phyloP scores from a whole-genome alignment of 2,797 vertebrate species.

The Chaetophractus vellerosus region DNA sequence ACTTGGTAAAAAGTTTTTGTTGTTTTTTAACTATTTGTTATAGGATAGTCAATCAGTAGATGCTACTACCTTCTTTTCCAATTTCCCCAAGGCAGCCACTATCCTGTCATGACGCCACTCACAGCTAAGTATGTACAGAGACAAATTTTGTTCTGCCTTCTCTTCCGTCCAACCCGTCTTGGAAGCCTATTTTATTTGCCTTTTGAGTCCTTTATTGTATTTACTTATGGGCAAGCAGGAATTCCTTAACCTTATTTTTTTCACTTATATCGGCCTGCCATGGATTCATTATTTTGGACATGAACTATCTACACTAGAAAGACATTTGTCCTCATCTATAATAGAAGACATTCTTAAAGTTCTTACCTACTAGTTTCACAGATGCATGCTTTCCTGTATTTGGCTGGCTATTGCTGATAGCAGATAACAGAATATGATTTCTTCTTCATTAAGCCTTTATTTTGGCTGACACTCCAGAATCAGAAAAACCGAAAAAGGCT shows the following conservation, averaged over 20 bases:
- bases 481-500: neutral
- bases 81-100: neutral
- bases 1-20: neutral
- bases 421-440: neutral
- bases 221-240: neutral
- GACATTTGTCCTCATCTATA: neutral
- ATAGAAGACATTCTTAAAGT: neutral
- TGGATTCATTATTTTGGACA: neutral
- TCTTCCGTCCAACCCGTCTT: neutral
- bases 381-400: neutral
- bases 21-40: neutral
- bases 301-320: neutral
- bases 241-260: neutral
- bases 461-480: neutral
- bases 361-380: neutral
- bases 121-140: neutral
- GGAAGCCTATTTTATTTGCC: neutral
- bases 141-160: neutral
- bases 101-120: neutral
- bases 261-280: neutral
- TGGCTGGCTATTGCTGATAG: neutral
- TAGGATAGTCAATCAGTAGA: neutral
- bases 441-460: neutral
- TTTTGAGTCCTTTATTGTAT: neutral
- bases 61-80: neutral